phyloP scores from a whole-genome alignment of 2,797 vertebrate genomes.

The Tokudaia tokunoshimensis region DNA sequence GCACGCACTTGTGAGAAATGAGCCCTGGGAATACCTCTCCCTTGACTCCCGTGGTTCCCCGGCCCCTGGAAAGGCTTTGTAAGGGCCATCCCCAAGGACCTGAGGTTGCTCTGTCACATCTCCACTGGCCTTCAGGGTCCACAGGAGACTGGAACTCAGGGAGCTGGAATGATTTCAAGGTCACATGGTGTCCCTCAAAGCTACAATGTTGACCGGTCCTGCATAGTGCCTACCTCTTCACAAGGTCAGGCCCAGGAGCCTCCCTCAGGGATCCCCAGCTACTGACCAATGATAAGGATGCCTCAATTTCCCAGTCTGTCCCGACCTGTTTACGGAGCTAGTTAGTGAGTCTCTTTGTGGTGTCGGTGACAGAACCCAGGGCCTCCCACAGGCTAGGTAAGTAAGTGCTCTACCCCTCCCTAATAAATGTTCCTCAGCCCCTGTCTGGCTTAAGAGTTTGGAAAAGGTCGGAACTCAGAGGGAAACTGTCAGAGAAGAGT shows the following conservation, averaged over 20 bases:
- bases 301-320: fast-evolving
- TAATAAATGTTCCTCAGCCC: background rate
- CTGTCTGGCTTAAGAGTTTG: slow-evolving; percentile 18
- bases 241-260: background rate
- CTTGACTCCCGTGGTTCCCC: background rate
- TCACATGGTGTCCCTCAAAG: background rate
- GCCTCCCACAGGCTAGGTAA: background rate
- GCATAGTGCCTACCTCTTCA: background rate
- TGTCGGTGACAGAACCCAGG: background rate
- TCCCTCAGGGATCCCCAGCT: fast-evolving
- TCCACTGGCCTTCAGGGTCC: background rate
- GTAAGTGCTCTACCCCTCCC: background rate
- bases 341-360: background rate
- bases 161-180: background rate
- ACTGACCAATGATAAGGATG: background rate
- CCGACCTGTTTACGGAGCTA: background rate
- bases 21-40: background rate
- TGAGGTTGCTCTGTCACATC: fast-evolving
- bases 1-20: background rate
- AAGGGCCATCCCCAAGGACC: fast-evolving
- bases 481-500: background rate
- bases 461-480: background rate
- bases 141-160: background rate
- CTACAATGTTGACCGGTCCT: fast-evolving
- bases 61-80: too few relatives aligned